A percentile compares a stretch with the other conserved stretches of the same genome.
These are phyloP conservation scores for Buteo buteo DNA, from an alignment of 2,113 vertebrate species.

Conservation along the genomic window DNA sequence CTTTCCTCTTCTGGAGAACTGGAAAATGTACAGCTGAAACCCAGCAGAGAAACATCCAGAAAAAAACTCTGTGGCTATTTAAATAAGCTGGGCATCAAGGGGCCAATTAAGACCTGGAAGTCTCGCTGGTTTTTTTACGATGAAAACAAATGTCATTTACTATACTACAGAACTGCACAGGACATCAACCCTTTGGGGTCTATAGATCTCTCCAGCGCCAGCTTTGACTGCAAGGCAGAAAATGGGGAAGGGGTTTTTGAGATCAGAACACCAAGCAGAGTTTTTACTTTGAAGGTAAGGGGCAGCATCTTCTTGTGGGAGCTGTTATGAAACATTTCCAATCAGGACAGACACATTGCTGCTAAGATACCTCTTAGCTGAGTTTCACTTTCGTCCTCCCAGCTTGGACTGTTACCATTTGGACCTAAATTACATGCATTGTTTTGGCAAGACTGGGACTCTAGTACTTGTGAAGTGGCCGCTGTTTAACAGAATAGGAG, in stretches of 20 bases:
- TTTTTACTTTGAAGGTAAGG: conserved; percentile 87
- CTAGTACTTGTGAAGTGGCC: neutral
- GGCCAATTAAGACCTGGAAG: conserved; percentile 90
- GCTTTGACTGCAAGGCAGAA: conserved; percentile 81
- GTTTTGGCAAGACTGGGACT: neutral
- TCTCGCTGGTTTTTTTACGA: conserved; percentile 91
- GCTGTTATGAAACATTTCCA: neutral
- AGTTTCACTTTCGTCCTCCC: neutral
- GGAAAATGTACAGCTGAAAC: neutral
- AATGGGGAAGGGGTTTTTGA: conserved; percentile 86
- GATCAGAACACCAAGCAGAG: conserved; percentile 84
- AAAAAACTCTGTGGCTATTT: conserved; percentile 89
- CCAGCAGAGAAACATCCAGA: neutral
- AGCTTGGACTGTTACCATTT: neutral
- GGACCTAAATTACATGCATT: neutral
- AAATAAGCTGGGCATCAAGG: conserved; percentile 83
- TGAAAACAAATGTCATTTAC: conserved; percentile 80
- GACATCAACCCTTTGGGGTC: conserved; percentile 85
- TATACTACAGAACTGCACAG: conserved; percentile 88
- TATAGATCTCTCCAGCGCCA: conserved; percentile 78
- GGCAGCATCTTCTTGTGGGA: neutral
- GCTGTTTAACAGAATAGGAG: neutral
- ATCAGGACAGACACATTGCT: neutral
- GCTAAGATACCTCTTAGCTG: neutral
- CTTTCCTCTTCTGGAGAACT: neutral